Conservation (phyloP, 1,140 invertebrate genomes). For the Batillaria attramentaria region DNA sequence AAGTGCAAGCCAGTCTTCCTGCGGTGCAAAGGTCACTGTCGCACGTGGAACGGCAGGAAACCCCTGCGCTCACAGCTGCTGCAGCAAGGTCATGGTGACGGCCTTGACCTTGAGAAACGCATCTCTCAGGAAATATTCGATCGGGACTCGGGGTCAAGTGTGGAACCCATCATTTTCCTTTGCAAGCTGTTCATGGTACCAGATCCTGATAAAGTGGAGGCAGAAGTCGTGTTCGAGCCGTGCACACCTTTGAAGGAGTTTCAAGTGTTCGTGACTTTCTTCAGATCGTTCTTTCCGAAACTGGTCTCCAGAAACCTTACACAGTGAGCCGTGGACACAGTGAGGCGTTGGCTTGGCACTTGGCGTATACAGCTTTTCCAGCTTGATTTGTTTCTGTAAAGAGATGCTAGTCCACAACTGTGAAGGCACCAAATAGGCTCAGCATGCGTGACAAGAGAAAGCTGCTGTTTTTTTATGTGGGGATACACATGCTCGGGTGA, state of each 20-base stretch:
- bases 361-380: too few species aligned
- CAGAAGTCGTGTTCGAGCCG: constrained; percentile 1
- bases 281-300: constrained; percentile 26
- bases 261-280: constrained; percentile 23
- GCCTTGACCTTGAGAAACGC: constrained; percentile 46
- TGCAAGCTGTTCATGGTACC: not conserved
- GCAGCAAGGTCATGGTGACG: constrained; percentile 34
- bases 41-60: constrained; percentile 48
- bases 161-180: not conserved
- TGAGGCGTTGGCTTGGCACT: too few species aligned
- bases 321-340: too few species aligned
- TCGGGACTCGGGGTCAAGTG: constrained; percentile 15
- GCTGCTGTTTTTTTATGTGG: too few species aligned
- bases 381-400: too few species aligned
- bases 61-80: constrained; percentile 32
- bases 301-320: constrained; percentile 13
- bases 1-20: not conserved
- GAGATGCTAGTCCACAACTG: too few species aligned
- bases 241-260: constrained; percentile 19
- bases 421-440: too few species aligned
- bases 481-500: too few species aligned
- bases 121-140: constrained; percentile 45
- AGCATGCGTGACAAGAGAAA: too few species aligned
- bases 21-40: constrained; percentile 33
- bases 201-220: not conserved